Percentiles rank a stretch among this genome's conserved stretches.
Evolutionary conservation across 2,113 vertebrate genomes (phyloP).

Genomic region (Dasyornis broadbenti): DNA sequence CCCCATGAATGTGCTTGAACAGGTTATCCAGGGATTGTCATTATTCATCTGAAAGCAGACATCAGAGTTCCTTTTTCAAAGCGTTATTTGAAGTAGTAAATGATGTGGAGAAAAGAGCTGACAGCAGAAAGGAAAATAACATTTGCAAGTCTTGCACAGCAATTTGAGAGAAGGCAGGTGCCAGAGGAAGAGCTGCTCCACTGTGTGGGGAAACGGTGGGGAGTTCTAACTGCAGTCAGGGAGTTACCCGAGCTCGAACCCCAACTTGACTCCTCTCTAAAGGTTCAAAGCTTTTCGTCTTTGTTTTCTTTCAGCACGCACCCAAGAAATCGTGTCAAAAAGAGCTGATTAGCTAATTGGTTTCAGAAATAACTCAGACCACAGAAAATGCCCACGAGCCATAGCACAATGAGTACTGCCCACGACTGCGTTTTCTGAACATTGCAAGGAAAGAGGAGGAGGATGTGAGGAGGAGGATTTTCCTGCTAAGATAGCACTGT

Average conservation of each 20-base stretch:
- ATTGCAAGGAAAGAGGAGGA: not conserved
- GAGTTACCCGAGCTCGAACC: not conserved
- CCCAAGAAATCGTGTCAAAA: not conserved
- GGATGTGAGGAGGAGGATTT: not conserved
- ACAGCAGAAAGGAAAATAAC: slow-evolving; percentile 44
- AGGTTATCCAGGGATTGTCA: slow-evolving; percentile 18
- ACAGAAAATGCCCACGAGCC: not conserved
- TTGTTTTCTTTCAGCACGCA: not conserved
- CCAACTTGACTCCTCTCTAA: not conserved
- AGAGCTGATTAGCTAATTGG: not conserved
- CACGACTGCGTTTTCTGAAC: not conserved
- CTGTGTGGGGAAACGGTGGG: not conserved
- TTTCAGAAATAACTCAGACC: not conserved
- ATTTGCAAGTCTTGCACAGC: not conserved
- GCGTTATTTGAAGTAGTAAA: slow-evolving; percentile 46
- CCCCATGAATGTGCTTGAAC: not conserved
- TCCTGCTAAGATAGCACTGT: not conserved
- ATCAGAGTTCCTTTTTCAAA: slow-evolving; percentile 29
- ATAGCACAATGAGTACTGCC: not conserved
- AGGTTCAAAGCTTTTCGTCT: not conserved
- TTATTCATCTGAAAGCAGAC: slow-evolving; percentile 52
- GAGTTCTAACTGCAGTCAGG: not conserved
- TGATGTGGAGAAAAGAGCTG: slow-evolving; percentile 44
- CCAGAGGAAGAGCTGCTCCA: not conserved
- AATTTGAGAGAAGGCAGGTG: not conserved